phyloP scores from a whole-genome alignment of 2,113 vertebrate genomes.

The Eudorcas thomsonii region DNA sequence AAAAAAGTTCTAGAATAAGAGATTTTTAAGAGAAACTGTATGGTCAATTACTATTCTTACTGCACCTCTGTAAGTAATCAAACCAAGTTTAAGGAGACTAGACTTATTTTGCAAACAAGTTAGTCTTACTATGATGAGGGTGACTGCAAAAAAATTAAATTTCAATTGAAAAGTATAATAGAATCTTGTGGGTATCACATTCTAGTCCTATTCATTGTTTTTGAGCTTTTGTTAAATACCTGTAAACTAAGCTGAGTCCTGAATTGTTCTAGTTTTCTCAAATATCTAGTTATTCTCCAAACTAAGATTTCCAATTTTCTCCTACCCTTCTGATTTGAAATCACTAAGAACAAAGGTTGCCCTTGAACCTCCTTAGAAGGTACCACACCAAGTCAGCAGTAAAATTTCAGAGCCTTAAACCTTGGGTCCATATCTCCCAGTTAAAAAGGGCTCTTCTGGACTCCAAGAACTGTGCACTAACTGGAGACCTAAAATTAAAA shows the following conservation, averaged over 20 bases:
- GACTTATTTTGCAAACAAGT: neutral
- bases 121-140: neutral
- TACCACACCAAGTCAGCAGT: neutral
- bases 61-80: neutral
- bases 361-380: neutral
- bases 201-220: neutral
- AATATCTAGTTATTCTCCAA: neutral
- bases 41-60: neutral
- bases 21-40: neutral
- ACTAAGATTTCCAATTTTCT: neutral
- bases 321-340: neutral
- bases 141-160: neutral
- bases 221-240: neutral
- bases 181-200: neutral
- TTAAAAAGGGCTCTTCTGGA: neutral
- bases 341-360: neutral
- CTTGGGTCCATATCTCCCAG: neutral
- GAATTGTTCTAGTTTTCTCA: neutral
- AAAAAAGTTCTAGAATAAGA: neutral
- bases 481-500: neutral
- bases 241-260: neutral
- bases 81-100: neutral
- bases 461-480: neutral
- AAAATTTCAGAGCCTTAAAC: neutral
- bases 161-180: neutral